Base-by-base conservation (phyloP, 2,113 vertebrate species). In the Raja brachyura region DNA sequence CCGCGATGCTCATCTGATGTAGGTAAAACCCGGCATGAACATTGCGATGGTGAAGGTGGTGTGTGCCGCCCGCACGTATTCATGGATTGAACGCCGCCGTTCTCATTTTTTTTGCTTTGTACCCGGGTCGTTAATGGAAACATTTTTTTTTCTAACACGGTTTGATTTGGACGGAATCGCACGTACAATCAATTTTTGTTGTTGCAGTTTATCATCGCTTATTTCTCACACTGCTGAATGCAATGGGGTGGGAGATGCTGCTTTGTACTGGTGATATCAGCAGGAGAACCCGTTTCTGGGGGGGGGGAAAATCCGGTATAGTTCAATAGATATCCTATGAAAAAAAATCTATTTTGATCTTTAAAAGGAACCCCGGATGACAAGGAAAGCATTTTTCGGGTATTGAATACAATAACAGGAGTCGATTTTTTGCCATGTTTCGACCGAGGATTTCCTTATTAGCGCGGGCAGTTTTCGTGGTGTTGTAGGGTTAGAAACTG, bases 11-110 rank as follows among this genome's bases (percentile, higher is more conserved):
- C 83, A 88, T n/a, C 59, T 88, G 83, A 56, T 88, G 83, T 31
- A 92, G 90, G 39, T 48, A 74, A 73, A 92, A 92, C 8, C 39
- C 63, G 39, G 68, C 66, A 54, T 92, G 90, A 54, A 28, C 18
- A 92, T 31, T 73, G 66, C 68, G 33, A 48, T 92, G 90, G n/a
- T 74, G 90, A 73, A 74, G 90, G 66, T 73, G 90, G 68, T 48
- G 33, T 74, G 68, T 0, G 48, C 4, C 33, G 39, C 39, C 25
- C 90, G n/a, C 88, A 48, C 33, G 88, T 31, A 70, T 68, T 70
- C 25, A 11, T 20, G 39, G 33, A 22, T 28, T 73, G 88, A 48
- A 92, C 68, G 66, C 33, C 39, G 18, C 20, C 31, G 73, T 48
- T 48, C 39, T 48, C 39, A 48, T 54, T 74, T 14, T 63, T 73